Evolutionary conservation across 2,113 vertebrate species (phyloP), one percentile per base, ranked within the genome.

Genomic region (Anarhynchus alexandrinus): DNA sequence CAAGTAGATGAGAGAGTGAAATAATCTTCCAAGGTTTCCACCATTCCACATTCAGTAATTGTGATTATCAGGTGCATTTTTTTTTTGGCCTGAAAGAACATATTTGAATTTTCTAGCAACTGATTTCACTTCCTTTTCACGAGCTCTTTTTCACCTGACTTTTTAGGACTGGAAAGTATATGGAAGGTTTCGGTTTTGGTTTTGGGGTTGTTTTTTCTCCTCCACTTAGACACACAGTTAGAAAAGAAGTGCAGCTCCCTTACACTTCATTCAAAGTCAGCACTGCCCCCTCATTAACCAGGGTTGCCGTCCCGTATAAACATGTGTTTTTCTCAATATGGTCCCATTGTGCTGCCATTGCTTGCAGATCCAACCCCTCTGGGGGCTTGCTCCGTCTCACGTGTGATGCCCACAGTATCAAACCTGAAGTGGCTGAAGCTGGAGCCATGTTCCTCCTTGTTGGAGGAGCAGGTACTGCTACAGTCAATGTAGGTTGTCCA

Each of bases 351-450:
- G 17, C 38, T 93, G 29, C 55, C 15, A 1, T 25, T 59, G n/a
- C 54, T 77, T 86, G 43, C 52, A 83, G 58, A 34, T 87, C 25
- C 16, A 57, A 1, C 16, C 14, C 6, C 8, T 76, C 38, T n/a
- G 52, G 23, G 74, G n/a, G n/a, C 22, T 78, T 86, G 10, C 51
- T 91, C 0, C 1, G 3, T 73, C 88, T 83, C 47, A 27, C 0
- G 0, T 15, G 47, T 62, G 29, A 32, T 2, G 3, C 40, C 1
- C 2, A 0, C 2, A 15, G 27, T 51, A 29, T 17, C 67, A 67
- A 30, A 55, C 11, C 26, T 51, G 42, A 71, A 20, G 47, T 26
- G 74, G 30, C 49, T 78, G 45, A 54, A 72, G 29, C 15, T 19
- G 40, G n/a, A 88, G 30, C 21, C 32, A 3, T 0, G 0, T 36